Evolutionary conservation across 2,888 invertebrate species (phyloP), one percentile per base, ranked within the genome.

Genomic region (Dromius quadrimaculatus): DNA sequence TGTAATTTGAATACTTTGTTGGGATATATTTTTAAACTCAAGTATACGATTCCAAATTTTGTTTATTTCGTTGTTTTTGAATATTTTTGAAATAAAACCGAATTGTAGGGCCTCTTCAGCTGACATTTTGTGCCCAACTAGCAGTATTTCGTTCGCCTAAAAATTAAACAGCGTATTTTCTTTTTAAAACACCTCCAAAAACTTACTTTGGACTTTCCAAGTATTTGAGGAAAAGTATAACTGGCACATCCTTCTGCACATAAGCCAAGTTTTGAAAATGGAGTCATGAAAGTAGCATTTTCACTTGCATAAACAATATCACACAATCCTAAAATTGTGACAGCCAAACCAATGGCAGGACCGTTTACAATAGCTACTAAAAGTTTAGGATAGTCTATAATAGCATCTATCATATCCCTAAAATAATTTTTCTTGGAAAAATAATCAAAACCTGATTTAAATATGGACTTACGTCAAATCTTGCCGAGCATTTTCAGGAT

Each of bases 251-350:
- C 97, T 85, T 98, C 98, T 11, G 96, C 91, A 32, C 91, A 88
- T 74, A 97, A 85, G 1, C 96, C 97, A 68, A 97, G 81, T 74
- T 87, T 86, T 13, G 91, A 87, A 81, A 98, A 98, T 4, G 98
- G 98, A 9, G 95, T 93, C 71, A 88, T 85, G 82, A 98, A 96
- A 72, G 91, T 92, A 1, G 97, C 93, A 81, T 85, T 89, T 75
- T 96, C 92, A n/a, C 90, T 87, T 64, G 95, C 93, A 85, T 94
- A 95, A 4, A 96, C 91, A 70, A 93, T 85, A 85, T 98, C 98
- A 84, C 91, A 95, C 0, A 98, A 84, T 0, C 90, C 91, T 61
- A 95, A 84, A 6, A 92, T 89, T 0, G 98, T 98, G 1, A 91
- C 91, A 41, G 91, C 91, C 75, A 98, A 90, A 20, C 98, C 98